These are phyloP conservation scores for Mastomys natalensis DNA, from an alignment of 2,113 vertebrate species.

Conservation along the genomic window DNA sequence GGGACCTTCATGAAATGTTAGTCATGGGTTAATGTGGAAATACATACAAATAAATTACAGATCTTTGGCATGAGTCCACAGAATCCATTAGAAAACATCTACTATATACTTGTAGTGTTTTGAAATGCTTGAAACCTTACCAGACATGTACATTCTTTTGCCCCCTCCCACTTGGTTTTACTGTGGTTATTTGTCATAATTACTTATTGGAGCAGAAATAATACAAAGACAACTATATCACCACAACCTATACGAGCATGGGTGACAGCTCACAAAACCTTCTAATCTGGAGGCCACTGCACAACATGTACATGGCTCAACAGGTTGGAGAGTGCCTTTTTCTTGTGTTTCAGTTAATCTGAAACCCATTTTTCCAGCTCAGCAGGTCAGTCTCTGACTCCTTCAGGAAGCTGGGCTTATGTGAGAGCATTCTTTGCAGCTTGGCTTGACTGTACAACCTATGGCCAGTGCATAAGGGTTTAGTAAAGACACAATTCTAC, in stretches of 20 bases:
- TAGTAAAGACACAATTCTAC: neutral
- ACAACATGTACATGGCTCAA: neutral
- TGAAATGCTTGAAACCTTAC: neutral
- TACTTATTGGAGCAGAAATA: neutral
- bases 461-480: no score
- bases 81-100: neutral
- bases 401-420: neutral
- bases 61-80: neutral
- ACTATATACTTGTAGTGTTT: neutral
- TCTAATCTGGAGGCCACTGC: neutral
- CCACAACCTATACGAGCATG: accelerated
- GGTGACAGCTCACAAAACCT: neutral
- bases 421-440: neutral
- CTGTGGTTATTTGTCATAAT: neutral
- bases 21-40: neutral
- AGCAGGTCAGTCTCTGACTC: neutral
- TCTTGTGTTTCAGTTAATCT: neutral
- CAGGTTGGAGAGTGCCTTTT: neutral
- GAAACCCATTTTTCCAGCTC: neutral
- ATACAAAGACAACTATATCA: neutral
- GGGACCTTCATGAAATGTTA: neutral
- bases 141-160: neutral
- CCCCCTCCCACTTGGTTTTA: neutral
- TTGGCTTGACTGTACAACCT: neutral
- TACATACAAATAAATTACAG: neutral